Percentiles rank a stretch among this genome's conserved stretches.
Conservation (phyloP, 1,140 invertebrate genomes). For the Nebria ingens region DNA sequence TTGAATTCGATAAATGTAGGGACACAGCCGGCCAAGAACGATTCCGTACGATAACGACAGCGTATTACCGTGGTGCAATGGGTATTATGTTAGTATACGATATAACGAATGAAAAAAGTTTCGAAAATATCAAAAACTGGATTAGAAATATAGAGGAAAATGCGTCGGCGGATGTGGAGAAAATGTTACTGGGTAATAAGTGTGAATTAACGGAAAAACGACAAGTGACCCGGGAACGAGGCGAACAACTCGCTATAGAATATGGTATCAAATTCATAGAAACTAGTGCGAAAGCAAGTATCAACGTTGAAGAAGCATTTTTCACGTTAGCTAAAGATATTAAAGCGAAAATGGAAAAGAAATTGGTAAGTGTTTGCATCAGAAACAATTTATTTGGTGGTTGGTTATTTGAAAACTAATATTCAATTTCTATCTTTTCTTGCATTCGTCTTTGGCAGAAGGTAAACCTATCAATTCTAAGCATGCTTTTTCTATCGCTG, state of each 20-base stretch:
- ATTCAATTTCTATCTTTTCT: slow-evolving; percentile 19
- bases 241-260: slow-evolving; percentile 72
- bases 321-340: slow-evolving; percentile 88
- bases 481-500: slow-evolving; percentile 18
- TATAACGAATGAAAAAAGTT: slow-evolving; percentile 96
- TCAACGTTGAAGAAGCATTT: slow-evolving; percentile 86
- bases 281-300: slow-evolving; percentile 83
- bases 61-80: slow-evolving; percentile 97
- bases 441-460: slow-evolving; percentile 22
- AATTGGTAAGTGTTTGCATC: slow-evolving; percentile 59
- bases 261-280: slow-evolving; percentile 92
- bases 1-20: slow-evolving; percentile 41
- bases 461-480: slow-evolving; percentile 21
- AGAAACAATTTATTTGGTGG: no score
- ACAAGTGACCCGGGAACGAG: slow-evolving; percentile 65
- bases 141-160: slow-evolving; percentile 97
- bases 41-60: slow-evolving; percentile 96
- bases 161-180: slow-evolving; percentile 87
- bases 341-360: slow-evolving; percentile 91
- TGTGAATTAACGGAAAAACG: slow-evolving; percentile 85
- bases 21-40: slow-evolving; percentile 94
- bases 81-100: slow-evolving; percentile 99
- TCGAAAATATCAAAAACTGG: slow-evolving; percentile 99
- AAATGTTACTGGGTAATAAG: slow-evolving; percentile 93
- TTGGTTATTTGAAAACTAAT: slow-evolving; percentile 8